Evolutionary conservation across 2,797 vertebrate species (phyloP), one percentile per base, ranked within the genome.

Genomic region (Sebastolobus altivelis): DNA sequence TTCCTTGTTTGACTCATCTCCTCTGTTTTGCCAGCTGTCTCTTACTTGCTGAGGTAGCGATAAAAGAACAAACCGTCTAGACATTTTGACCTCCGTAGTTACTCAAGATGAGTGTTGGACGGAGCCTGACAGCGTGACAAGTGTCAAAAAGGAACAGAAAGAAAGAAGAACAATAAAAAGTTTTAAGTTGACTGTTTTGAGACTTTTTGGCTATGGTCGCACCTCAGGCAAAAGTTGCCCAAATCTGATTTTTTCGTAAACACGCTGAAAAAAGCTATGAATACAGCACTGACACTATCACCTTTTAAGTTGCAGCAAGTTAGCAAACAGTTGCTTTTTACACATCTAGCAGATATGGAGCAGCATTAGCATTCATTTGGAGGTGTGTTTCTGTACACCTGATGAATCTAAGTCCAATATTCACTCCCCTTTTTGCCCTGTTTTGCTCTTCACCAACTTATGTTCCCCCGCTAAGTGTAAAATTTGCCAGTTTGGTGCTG

Each of bases 1-100:
- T 6, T 62, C 40, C 49, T 29, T 29, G 55, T 68, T 52, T 65
- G 65, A 77, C 69, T 80, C 27, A 35, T n/a, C 12, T 22, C 29
- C 33, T 52, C 20, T 61, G 16, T 70, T 20, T 40, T 60, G 25
- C 12, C 20, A 1, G 2, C 3, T 25, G 11, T 66, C 6, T 77
- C 14, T 25, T 6, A 8, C 22, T 37, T 46, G 38, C 37, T 38
- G 54, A 84, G n/a, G 31, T 18, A 35, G 13, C 4, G 2, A 46
- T 58, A 54, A 67, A 55, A 72, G 31, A 8, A 76, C 5, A 54
- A 59, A 74, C 25, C 25, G 43, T 66, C 13, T 4, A 25, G 65
- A 54, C 22, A 33, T 4, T 31, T 66, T 31, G 29, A 69, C 22
- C 35, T 71, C 7, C 0, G 18, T 20, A 31, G 2, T 54, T 43